Percentiles rank a stretch among this genome's conserved stretches.
Evolutionary conservation across 2,888 invertebrate species (phyloP).

Genomic region (Venusia cambrica): DNA sequence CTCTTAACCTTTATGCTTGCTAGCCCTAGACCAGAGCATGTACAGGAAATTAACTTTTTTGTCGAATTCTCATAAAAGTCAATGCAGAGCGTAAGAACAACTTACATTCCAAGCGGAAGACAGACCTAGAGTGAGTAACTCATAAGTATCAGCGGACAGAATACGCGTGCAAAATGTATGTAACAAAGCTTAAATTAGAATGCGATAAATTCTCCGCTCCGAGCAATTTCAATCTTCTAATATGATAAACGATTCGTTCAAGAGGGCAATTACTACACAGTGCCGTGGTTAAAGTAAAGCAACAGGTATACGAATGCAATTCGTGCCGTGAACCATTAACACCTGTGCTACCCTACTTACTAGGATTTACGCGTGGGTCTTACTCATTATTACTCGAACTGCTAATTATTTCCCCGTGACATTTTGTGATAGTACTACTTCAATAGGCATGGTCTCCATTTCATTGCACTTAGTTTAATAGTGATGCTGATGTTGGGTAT

Average conservation of each 20-base stretch:
- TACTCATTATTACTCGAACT: conserved; percentile 17
- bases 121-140: conserved; percentile 21
- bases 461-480: conserved; percentile 2
- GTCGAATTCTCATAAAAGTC: no score
- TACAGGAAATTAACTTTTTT: no score
- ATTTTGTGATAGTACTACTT: no score
- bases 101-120: no score
- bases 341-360: conserved; percentile 45
- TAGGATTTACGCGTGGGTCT: conserved; percentile 27
- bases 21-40: no score
- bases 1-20: no score
- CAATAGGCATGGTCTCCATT: no score
- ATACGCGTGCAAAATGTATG: conserved; percentile 31
- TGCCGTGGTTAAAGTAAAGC: conserved; percentile 47
- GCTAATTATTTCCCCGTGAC: conserved; percentile 11
- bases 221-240: conserved; percentile 57
- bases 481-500: conserved; percentile 6
- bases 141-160: conserved; percentile 23
- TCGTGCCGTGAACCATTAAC: conserved; percentile 54
- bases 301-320: conserved; percentile 43
- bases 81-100: no score
- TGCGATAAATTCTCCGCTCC: conserved; percentile 47
- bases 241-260: conserved; percentile 73
- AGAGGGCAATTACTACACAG: conserved; percentile 58
- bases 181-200: conserved; percentile 48